Conservation (phyloP, 2,113 vertebrate genomes). For the Hystrix cristata region DNA sequence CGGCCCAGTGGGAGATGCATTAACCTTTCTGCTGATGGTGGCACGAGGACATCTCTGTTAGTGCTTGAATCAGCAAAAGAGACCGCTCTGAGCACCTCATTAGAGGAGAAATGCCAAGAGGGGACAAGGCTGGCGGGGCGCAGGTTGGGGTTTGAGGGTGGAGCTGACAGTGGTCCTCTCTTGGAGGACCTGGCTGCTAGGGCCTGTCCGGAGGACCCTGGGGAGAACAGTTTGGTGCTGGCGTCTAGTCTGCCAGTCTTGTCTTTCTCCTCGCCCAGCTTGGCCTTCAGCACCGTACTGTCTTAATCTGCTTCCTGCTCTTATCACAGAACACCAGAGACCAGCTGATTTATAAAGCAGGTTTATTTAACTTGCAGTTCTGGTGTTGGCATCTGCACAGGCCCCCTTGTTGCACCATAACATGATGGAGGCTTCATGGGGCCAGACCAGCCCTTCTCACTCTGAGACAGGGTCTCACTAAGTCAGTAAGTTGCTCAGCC, state of each 20-base stretch:
- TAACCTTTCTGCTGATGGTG: slow-evolving; percentile 26
- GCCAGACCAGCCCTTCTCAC: neutral
- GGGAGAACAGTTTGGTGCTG: neutral
- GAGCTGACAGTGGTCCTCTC: neutral
- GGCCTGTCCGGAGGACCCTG: neutral
- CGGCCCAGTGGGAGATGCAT: neutral
- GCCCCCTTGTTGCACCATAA: neutral
- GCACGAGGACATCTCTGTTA: neutral
- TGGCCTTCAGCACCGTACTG: neutral
- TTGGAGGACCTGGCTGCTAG: neutral
- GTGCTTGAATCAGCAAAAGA: neutral
- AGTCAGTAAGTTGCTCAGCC: neutral
- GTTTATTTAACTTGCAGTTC: neutral
- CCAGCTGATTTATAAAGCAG: neutral
- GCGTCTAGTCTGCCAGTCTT: neutral
- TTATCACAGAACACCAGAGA: neutral
- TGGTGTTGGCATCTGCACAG: neutral
- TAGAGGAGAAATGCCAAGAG: neutral
- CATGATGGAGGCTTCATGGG: neutral
- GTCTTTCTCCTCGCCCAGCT: neutral
- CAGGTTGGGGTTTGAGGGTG: no score
- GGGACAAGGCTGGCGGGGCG: neutral
- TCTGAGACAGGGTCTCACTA: neutral
- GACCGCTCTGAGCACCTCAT: neutral
- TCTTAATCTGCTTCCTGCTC: neutral